Conservation (phyloP, 2,113 vertebrate species). For the Misgurnus anguillicaudatus region DNA sequence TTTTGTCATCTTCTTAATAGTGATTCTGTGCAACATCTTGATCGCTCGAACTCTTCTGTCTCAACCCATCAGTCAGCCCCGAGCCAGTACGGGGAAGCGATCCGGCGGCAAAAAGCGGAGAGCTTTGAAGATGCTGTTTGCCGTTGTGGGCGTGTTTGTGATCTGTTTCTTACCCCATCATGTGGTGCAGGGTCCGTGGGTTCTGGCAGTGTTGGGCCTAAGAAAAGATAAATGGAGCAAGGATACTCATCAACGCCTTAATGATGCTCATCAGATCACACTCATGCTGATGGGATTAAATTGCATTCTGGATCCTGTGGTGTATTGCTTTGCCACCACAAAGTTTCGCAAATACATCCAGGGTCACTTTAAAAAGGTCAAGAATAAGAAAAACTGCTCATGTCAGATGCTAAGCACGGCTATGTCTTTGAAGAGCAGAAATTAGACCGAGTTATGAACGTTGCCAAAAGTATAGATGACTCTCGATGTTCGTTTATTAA, state of each 20-base stretch:
- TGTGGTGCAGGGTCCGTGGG: conserved; percentile 85
- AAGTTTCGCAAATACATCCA: conserved; percentile 86
- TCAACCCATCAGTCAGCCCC: conserved; percentile 60
- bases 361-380: conserved; percentile 75
- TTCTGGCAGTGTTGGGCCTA: conserved; percentile 79
- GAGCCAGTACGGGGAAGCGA: conserved; percentile 38
- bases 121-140: conserved; percentile 87
- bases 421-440: conserved; percentile 71
- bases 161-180: conserved; percentile 94
- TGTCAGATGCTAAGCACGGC: conserved; percentile 69
- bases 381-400: conserved; percentile 78
- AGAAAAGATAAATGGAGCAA: conserved; percentile 46
- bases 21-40: conserved; percentile 82
- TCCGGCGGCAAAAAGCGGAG: conserved; percentile 76
- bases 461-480: not conserved
- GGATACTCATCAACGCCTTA: conserved; percentile 73
- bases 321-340: conserved; percentile 94
- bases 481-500: not conserved
- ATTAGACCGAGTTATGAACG: conserved; percentile 42
- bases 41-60: conserved; percentile 80
- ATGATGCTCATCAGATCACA: conserved; percentile 87
- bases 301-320: conserved; percentile 89
- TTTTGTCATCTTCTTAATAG: conserved; percentile 78
- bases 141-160: conserved; percentile 86
- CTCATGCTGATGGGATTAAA: conserved; percentile 86